Conservation (phyloP, 2,113 vertebrate genomes). For the Sphaerodactylus townsendi region DNA sequence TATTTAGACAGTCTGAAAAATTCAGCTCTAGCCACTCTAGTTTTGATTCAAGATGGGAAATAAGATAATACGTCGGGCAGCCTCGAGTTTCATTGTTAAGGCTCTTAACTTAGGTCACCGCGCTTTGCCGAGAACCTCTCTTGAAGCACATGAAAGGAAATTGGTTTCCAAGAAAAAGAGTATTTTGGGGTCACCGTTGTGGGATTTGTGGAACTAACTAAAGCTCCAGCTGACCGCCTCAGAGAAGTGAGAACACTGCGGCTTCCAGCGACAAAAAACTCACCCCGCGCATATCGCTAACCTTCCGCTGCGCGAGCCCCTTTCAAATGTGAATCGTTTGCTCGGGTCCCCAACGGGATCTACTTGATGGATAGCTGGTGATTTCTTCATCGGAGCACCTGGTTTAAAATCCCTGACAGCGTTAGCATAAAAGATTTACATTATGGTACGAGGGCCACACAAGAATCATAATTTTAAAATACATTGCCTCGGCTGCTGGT, state of each 20-base stretch:
- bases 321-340: conserved; percentile 69
- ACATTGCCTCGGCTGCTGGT: conserved; percentile 76
- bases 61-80: too few relatives aligned
- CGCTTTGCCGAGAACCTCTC: conserved; percentile 57
- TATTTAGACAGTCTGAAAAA: neutral
- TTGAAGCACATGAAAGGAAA: conserved; percentile 59
- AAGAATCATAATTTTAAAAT: conserved; percentile 85
- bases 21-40: neutral
- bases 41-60: neutral
- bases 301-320: conserved; percentile 61
- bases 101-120: conserved; percentile 62
- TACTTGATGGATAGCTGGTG: conserved; percentile 78
- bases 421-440: conserved; percentile 86
- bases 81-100: conserved; percentile 27
- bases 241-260: conserved; percentile 37
- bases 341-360: conserved; percentile 70
- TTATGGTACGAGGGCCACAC: conserved; percentile 82
- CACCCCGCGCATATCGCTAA: conserved; percentile 39
- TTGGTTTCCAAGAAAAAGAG: conserved; percentile 30
- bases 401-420: conserved; percentile 79
- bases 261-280: conserved; percentile 40
- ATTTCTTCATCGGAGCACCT: conserved; percentile 78
- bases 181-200: neutral
- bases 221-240: neutral
- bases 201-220: conserved; percentile 47